phyloP scores from a whole-genome alignment of 2,888 invertebrate genomes.

The Calliopum simillimum region DNA sequence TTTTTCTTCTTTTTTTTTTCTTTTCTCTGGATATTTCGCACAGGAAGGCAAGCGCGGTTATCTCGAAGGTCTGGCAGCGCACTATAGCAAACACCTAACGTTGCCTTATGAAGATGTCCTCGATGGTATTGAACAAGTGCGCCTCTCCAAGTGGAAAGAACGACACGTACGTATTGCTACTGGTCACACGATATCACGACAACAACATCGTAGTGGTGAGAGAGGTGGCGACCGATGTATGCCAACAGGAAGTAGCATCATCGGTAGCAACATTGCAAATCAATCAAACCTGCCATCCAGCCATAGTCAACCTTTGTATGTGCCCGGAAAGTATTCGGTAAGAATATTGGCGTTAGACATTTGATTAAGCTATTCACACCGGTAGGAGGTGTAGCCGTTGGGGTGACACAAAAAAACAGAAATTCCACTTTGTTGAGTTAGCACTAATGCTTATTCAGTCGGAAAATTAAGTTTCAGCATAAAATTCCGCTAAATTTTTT shows the following conservation, averaged over 20 bases:
- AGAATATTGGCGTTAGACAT: slow-evolving; percentile 63
- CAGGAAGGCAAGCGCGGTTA: slow-evolving; percentile 89
- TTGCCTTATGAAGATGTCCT: slow-evolving; percentile 90
- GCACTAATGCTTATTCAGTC: background rate
- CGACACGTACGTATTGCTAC: slow-evolving; percentile 67
- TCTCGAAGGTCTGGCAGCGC: slow-evolving; percentile 85
- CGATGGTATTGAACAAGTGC: slow-evolving; percentile 85
- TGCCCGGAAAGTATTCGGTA: slow-evolving; percentile 93
- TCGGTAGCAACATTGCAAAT: slow-evolving; percentile 54
- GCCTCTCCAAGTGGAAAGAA: slow-evolving; percentile 71
- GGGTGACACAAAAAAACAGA: too few relatives aligned
- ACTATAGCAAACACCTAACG: slow-evolving; percentile 88
- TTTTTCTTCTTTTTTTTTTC: slow-evolving; percentile 28
- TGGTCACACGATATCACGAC: slow-evolving; percentile 63
- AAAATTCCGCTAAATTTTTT: background rate
- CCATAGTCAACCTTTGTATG: slow-evolving; percentile 88
- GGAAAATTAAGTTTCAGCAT: background rate
- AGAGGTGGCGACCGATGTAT: slow-evolving; percentile 52
- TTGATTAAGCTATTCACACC: background rate
- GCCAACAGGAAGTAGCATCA: slow-evolving; percentile 38
- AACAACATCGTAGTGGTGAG: slow-evolving; percentile 51
- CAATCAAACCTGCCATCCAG: slow-evolving; percentile 78
- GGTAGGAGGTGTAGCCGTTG: too few relatives aligned
- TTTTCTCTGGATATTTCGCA: slow-evolving; percentile 26
- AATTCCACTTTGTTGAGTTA: too few relatives aligned